phyloP scores from a whole-genome alignment of 1,140 invertebrate genomes.

The Diachasmimorpha longicaudata region DNA sequence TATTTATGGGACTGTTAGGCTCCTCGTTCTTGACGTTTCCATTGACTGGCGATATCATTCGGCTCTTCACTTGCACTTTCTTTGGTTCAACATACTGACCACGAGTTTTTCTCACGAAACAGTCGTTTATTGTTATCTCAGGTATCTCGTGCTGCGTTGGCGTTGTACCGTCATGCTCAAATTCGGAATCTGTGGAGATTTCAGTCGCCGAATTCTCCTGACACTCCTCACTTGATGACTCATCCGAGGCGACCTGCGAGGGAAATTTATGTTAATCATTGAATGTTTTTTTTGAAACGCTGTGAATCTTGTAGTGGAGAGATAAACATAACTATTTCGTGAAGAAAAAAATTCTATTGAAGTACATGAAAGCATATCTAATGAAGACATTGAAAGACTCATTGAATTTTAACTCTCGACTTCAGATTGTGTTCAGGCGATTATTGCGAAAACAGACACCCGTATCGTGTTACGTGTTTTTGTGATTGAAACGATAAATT shows the following conservation, averaged over 20 bases:
- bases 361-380: not conserved
- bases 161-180: slow-evolving; percentile 80
- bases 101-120: slow-evolving; percentile 60
- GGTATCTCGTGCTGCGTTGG: slow-evolving; percentile 71
- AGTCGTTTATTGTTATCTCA: slow-evolving; percentile 71
- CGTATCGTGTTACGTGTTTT: slow-evolving; percentile 5
- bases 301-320: too few relatives aligned
- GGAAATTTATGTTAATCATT: not conserved
- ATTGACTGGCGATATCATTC: slow-evolving; percentile 51
- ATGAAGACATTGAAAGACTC: not conserved
- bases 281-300: not conserved
- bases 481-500: slow-evolving; percentile 2
- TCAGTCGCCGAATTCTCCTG: slow-evolving; percentile 85
- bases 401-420: not conserved
- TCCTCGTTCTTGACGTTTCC: slow-evolving; percentile 43
- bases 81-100: slow-evolving; percentile 61
- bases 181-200: slow-evolving; percentile 90
- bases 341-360: too few relatives aligned
- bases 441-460: slow-evolving; percentile 4
- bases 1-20: slow-evolving; percentile 35
- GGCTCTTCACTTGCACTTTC: slow-evolving; percentile 68
- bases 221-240: slow-evolving; percentile 69
- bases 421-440: not conserved
- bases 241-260: slow-evolving; percentile 73
- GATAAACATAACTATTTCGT: too few relatives aligned